These are phyloP conservation scores for Microtus richardsoni DNA, from an alignment of 2,113 vertebrate species.

Conservation along the genomic window DNA sequence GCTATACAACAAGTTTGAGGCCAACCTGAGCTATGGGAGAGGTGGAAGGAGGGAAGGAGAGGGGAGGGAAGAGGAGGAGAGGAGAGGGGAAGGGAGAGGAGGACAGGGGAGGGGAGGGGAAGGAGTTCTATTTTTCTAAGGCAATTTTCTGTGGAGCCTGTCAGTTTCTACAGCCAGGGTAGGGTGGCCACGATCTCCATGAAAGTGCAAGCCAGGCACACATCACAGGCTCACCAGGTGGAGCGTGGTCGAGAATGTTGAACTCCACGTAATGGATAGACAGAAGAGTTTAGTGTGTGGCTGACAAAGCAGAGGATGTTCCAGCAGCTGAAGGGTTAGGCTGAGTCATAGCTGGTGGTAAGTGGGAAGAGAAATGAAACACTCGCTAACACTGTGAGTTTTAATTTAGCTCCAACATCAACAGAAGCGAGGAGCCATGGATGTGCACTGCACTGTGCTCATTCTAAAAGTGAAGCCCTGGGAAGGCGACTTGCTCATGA, in stretches of 20 bases:
- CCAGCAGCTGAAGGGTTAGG: no score
- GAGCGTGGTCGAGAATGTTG: neutral
- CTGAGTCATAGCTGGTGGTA: neutral
- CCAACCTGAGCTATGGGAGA: neutral
- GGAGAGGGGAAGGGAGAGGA: no score
- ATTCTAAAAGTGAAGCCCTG: neutral
- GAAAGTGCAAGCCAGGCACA: rapidly evolving
- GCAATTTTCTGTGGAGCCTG: rapidly evolving
- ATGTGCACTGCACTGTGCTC: neutral
- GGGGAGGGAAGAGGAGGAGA: no score
- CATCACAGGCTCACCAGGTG: neutral
- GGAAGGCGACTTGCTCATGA: neutral
- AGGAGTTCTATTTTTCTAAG: neutral
- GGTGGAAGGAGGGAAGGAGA: neutral
- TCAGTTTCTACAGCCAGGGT: neutral
- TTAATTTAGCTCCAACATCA: neutral
- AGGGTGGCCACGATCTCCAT: rapidly evolving
- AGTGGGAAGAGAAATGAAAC: neutral
- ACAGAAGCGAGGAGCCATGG: neutral
- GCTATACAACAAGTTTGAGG: neutral
- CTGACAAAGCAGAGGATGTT: neutral
- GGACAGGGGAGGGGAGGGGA: no score
- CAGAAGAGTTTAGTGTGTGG: no score
- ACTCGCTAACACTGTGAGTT: neutral
- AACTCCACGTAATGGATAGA: neutral